Conservation (phyloP, 2,888 invertebrate species). For the Galeruca laticollis region DNA sequence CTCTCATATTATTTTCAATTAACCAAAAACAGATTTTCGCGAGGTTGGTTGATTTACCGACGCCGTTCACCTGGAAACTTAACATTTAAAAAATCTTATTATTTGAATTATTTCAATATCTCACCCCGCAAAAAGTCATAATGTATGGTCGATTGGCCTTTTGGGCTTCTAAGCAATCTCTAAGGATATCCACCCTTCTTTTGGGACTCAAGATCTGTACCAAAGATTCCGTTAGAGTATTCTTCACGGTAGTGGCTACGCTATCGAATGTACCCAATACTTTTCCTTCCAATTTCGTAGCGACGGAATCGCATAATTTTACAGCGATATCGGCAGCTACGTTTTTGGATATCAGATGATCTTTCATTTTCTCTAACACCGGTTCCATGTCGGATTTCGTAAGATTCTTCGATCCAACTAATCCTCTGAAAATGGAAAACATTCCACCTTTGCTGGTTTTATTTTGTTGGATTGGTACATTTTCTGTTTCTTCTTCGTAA, state of each 20-base stretch:
- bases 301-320: slow-evolving; percentile 94
- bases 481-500: slow-evolving; percentile 71
- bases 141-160: slow-evolving; percentile 89
- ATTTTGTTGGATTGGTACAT: slow-evolving; percentile 45
- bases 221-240: slow-evolving; percentile 89
- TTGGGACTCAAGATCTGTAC: slow-evolving; percentile 95
- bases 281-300: slow-evolving; percentile 90
- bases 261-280: slow-evolving; percentile 95
- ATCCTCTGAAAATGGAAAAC: slow-evolving; percentile 85
- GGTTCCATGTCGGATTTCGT: slow-evolving; percentile 85
- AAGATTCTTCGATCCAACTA: slow-evolving; percentile 91
- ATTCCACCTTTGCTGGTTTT: slow-evolving; percentile 70
- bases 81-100: slow-evolving; percentile 19
- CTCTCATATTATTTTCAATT: slow-evolving; percentile 95
- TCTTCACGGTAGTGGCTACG: slow-evolving; percentile 88
- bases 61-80: slow-evolving; percentile 79
- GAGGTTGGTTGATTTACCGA: slow-evolving; percentile 98
- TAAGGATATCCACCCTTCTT: slow-evolving; percentile 93
- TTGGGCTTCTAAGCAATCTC: slow-evolving; percentile 92
- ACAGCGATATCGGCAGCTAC: slow-evolving; percentile 96
- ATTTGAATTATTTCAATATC: slow-evolving; percentile 5
- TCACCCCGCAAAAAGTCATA: slow-evolving; percentile 95
- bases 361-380: slow-evolving; percentile 91
- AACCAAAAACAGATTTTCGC: slow-evolving; percentile 99
- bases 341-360: slow-evolving; percentile 96